Evolutionary conservation across 2,113 vertebrate genomes (phyloP), one percentile per base, ranked within the genome.

Genomic region (Limanda limanda): DNA sequence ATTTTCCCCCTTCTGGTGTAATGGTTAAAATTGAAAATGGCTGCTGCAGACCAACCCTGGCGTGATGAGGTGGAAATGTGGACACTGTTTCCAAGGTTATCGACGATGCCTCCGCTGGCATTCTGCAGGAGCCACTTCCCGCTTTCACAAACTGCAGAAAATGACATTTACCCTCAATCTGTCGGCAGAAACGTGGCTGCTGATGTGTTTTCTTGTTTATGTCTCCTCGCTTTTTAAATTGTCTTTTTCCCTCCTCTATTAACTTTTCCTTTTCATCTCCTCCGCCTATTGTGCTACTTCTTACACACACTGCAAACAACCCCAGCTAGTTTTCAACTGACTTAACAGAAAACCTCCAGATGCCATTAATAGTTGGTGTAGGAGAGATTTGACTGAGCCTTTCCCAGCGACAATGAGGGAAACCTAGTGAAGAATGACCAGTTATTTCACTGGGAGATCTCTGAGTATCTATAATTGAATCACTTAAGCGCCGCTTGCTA

Each of bases 401-500:
- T 72, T 75, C 57, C 59, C 18, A 11, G 68, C 85, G 78, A 76
- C 72, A 80, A 62, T 3, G 71, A 71, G 57, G 66, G 63, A 74
- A 87, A 76, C 66, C 60, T 60, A 37, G 62, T 76, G 57, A 65
- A 76, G 75, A 88, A 82, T 79, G 84, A 77, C 79, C 79, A 78
- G 85, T 87, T 84, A 91, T 82, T 87, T 89, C 82, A 62, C 74
- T 31, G 31, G 51, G 68, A 71, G 70, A 90, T 89, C 82, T 80
- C 62, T 87, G 76, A 62, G 74, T 92, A 91, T 93, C 91, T 92
- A 90, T 92, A 92, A 93, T 91, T 88, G 88, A 91, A 93, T 92
- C 88, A 84, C 71, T 88, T 86, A 89, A 88, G 87, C 76, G 75
- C 79, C 82, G 76, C 31, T 31, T 5, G 31, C 31, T 31, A 31